Evolutionary conservation across 1,140 invertebrate genomes (phyloP).

Genomic region (Drosophila trapezifrons): DNA sequence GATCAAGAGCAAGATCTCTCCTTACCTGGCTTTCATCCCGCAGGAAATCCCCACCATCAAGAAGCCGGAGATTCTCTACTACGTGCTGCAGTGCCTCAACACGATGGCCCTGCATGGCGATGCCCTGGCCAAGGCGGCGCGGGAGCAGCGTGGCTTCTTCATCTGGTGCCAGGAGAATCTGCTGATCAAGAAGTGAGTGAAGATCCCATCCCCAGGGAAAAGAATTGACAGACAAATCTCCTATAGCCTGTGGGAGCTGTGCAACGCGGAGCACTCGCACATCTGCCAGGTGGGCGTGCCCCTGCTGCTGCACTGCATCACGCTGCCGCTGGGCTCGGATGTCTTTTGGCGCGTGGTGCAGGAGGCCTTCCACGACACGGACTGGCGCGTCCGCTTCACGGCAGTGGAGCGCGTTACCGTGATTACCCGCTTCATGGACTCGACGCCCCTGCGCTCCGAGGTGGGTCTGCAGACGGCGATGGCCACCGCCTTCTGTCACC

Average conservation of each 20-base stretch:
- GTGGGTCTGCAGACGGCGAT: slow-evolving; percentile 95
- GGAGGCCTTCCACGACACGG: slow-evolving; percentile 94
- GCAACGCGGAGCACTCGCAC: slow-evolving; percentile 96
- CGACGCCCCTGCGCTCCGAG: slow-evolving; percentile 92
- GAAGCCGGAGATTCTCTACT: slow-evolving; percentile 97
- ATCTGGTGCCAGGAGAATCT: slow-evolving; percentile 99
- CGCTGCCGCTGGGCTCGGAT: slow-evolving; percentile 95
- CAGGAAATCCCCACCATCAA: slow-evolving; percentile 90
- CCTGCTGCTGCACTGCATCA: slow-evolving; percentile 96
- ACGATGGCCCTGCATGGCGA: slow-evolving; percentile 97
- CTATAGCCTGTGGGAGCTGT: slow-evolving; percentile 94
- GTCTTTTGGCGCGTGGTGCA: slow-evolving; percentile 97
- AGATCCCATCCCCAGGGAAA: rapidly evolving
- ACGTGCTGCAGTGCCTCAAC: slow-evolving; percentile 96
- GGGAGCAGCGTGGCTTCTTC: slow-evolving; percentile 97
- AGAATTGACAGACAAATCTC: neutral
- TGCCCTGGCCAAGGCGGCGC: slow-evolving; percentile 93
- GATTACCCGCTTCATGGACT: slow-evolving; percentile 96
- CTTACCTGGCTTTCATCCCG: slow-evolving; percentile 48
- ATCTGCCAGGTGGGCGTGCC: slow-evolving; percentile 95
- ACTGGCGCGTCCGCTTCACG: slow-evolving; percentile 95
- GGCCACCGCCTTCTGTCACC: slow-evolving; percentile 98
- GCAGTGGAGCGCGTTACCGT: slow-evolving; percentile 97
- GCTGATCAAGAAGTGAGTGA: slow-evolving; percentile 94
- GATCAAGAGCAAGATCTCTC: neutral